Conservation (phyloP, 2,113 vertebrate species). For the Eulemur macaco region DNA sequence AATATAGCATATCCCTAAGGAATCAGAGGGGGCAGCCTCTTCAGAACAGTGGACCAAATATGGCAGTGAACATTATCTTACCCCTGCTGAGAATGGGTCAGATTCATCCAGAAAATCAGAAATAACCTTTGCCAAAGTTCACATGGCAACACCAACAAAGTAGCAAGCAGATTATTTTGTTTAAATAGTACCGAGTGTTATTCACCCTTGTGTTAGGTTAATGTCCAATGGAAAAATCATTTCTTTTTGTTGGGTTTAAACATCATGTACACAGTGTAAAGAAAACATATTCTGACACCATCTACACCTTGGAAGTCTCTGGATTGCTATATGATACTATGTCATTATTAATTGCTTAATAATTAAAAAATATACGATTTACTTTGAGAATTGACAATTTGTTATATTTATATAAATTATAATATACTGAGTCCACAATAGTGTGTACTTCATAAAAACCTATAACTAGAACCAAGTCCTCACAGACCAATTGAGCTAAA, state of each 20-base stretch:
- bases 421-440: neutral
- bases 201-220: neutral
- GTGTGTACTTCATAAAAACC: neutral
- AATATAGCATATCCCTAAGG: neutral
- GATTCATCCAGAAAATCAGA: neutral
- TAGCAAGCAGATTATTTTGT: neutral
- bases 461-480: neutral
- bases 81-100: neutral
- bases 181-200: neutral
- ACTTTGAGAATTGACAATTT: neutral
- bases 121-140: neutral
- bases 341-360: neutral
- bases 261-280: neutral
- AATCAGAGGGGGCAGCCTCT: neutral
- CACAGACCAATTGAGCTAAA: neutral
- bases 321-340: neutral
- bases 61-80: neutral
- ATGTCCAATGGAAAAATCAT: neutral
- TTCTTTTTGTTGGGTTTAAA: neutral
- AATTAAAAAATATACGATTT: constrained; percentile 14
- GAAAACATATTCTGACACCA: neutral
- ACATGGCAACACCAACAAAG: neutral
- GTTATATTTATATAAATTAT: neutral
- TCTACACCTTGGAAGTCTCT: neutral
- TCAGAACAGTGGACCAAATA: constrained; percentile 33